Evolutionary conservation across 1,140 invertebrate genomes (phyloP), one percentile per base, ranked within the genome.

Genomic region (Paracyclopina nana): DNA sequence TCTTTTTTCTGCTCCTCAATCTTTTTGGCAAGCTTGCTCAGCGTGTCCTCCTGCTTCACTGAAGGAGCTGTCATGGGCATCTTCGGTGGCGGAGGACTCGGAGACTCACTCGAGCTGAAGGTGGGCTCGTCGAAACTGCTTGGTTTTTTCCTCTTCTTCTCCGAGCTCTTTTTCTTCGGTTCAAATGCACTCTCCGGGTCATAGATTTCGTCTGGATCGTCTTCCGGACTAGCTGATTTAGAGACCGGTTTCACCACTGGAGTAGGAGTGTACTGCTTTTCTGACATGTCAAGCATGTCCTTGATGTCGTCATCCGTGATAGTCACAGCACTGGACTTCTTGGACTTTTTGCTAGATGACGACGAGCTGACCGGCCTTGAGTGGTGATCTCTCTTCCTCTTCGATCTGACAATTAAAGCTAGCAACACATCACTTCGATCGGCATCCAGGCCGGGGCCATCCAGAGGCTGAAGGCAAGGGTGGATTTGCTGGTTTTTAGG

Each of bases 401-500:
- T 29, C 24, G 20, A 16, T 11, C 45, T 24, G 12, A 48, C 45
- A 11, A 48, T 48, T 12, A 48, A 27, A 12, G 45, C 45, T 12
- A 48, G 4, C 8, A 48, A 27, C 28, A 48, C 30, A 4, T 48
- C 22, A 28, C 20, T 14, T 22, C 18, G 27, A 6, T 28, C 22
- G 25, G 4, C 6, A 2, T 48, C 4, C 4, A 48, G 30, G 16
- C 74, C 82, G 34, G 80, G 77, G 11, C 77, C 80, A 57, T 81
- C 77, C 20, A 84, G 68, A 1, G 84, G 82, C 24, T 82, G 63
- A 0, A 86, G 61, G 28, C 80, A 78, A 45, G 72, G 62, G 0
- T 87, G 87, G 46, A 94, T 72, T 8, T 78, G 71, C 53, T 74
- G 75, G 51, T 80, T 72, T 14, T 75, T 76, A 0, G 80, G 74